Percentiles rank a stretch among this genome's conserved stretches.
These are phyloP conservation scores for Bambusicola thoracicus DNA, from an alignment of 2,113 vertebrate species.

Conservation along the genomic window DNA sequence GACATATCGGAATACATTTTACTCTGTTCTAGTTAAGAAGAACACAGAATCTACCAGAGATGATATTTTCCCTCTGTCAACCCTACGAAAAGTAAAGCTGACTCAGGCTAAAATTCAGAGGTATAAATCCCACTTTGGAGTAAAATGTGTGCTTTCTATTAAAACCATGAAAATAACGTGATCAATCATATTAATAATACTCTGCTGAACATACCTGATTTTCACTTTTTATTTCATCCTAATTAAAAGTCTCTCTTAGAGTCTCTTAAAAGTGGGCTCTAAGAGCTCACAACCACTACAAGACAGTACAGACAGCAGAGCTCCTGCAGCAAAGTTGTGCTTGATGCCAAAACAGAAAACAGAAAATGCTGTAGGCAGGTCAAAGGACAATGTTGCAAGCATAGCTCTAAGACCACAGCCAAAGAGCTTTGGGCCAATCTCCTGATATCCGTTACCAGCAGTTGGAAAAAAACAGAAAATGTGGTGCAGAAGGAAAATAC, in stretches of 20 bases:
- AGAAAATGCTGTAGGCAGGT: neutral
- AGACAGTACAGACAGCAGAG: neutral
- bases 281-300: neutral
- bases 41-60: neutral
- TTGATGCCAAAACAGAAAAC: neutral
- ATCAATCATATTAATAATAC: neutral
- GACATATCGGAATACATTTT: neutral
- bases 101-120: neutral
- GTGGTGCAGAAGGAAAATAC: neutral
- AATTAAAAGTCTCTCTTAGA: neutral
- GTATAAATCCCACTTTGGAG: neutral
- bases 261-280: too few relatives aligned
- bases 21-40: neutral
- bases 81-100: neutral
- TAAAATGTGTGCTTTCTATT: neutral
- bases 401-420: neutral
- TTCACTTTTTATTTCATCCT: neutral
- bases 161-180: neutral
- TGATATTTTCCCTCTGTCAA: neutral
- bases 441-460: neutral
- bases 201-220: neutral
- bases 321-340: neutral
- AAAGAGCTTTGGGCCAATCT: neutral
- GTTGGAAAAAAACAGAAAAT: neutral
- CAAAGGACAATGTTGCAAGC: neutral